phyloP scores from a whole-genome alignment of 2,888 invertebrate genomes.

The Diaphora mendica region DNA sequence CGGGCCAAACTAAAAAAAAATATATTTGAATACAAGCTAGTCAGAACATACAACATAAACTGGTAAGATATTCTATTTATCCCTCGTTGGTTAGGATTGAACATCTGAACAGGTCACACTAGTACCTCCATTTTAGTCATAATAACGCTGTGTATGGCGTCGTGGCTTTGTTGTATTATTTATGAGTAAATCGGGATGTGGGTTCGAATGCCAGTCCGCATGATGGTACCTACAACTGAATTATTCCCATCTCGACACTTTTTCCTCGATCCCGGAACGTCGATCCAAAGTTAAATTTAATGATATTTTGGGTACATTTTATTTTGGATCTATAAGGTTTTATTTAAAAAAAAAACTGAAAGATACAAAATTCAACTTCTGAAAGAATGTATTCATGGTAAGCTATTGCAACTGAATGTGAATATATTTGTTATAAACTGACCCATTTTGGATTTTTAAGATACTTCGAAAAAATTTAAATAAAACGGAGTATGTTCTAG shows the following conservation, averaged over 20 bases:
- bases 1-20: no score
- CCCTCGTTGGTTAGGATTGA: slow-evolving; percentile 30
- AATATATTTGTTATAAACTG: not conserved
- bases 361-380: not conserved
- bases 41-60: slow-evolving; percentile 40
- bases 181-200: slow-evolving; percentile 65
- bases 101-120: slow-evolving; percentile 27
- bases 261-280: slow-evolving; percentile 46
- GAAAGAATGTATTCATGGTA: not conserved
- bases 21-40: no score
- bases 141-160: slow-evolving; percentile 21
- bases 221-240: slow-evolving; percentile 74
- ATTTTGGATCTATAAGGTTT: slow-evolving; percentile 38
- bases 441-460: not conserved
- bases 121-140: slow-evolving; percentile 32
- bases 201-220: slow-evolving; percentile 57
- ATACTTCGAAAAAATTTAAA: slow-evolving; percentile 1
- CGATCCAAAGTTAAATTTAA: slow-evolving; percentile 6
- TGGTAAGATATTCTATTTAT: slow-evolving; percentile 38
- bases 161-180: slow-evolving; percentile 58
- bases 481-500: not conserved
- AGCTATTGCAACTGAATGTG: not conserved
- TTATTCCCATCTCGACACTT: slow-evolving; percentile 64
- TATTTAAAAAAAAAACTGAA: slow-evolving; percentile 44
- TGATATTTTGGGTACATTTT: not conserved